Percentiles rank a stretch among this genome's conserved stretches.
Evolutionary conservation across 1,140 invertebrate genomes (phyloP).

Genomic region (Pantala flavescens): DNA sequence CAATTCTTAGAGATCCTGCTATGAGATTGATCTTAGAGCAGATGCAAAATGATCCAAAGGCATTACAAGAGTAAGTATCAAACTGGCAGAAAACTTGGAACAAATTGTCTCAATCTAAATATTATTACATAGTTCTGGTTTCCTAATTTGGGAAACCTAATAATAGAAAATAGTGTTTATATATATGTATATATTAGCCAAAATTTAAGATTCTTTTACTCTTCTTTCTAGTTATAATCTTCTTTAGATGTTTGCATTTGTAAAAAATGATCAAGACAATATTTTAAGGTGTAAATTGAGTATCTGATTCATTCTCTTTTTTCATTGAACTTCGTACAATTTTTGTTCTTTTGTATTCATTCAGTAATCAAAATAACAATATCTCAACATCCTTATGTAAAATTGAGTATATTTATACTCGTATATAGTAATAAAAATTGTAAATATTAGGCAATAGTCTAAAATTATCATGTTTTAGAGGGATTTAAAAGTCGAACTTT

Average conservation of each 20-base stretch:
- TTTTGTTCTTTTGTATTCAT: no score
- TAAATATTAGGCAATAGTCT: neutral
- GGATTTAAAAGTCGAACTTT: neutral
- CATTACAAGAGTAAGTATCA: constrained; percentile 70
- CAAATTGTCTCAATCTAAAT: neutral
- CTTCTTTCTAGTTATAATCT: no score
- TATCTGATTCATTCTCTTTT: no score
- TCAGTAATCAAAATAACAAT: no score
- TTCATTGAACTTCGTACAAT: no score
- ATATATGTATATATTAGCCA: constrained; percentile 12
- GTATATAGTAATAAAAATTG: no score
- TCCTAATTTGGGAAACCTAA: neutral
- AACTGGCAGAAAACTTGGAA: neutral
- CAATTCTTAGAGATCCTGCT: constrained; percentile 93
- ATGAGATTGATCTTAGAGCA: constrained; percentile 98
- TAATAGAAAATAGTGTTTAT: constrained; percentile 14
- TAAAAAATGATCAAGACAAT: no score
- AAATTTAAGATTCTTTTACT: no score
- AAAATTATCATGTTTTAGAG: neutral
- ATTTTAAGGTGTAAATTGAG: no score
- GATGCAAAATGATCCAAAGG: constrained; percentile 90
- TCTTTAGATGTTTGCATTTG: no score
- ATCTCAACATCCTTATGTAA: no score
- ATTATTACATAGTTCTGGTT: constrained; percentile 16
- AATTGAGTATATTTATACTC: no score